These are phyloP conservation scores for Fopius arisanus DNA, from an alignment of 1,140 invertebrate species.

Conservation along the genomic window DNA sequence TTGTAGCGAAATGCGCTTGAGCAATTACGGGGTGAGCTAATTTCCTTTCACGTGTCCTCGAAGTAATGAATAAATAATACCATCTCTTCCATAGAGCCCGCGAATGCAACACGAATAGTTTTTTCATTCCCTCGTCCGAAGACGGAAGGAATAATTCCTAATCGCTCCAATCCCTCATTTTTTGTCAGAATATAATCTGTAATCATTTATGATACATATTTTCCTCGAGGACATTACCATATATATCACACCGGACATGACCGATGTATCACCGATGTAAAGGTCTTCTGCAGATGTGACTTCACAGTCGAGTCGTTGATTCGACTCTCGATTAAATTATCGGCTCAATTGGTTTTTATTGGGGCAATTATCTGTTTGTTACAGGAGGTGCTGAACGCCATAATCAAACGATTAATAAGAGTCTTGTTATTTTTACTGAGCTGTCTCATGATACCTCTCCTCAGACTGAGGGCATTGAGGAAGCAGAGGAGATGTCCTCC, in stretches of 20 bases:
- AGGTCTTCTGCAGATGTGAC: not conserved
- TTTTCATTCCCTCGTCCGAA: too few relatives aligned
- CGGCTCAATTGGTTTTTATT: not conserved
- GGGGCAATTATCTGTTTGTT: not conserved
- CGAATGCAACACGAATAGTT: too few relatives aligned
- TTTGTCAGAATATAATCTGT: too few relatives aligned
- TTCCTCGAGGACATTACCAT: too few relatives aligned
- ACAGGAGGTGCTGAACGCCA: constrained; percentile 32
- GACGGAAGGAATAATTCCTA: too few relatives aligned
- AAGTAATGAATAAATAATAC: too few relatives aligned
- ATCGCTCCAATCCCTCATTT: too few relatives aligned
- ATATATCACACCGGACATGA: too few relatives aligned
- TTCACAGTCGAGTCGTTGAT: not conserved
- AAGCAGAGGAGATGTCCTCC: constrained; percentile 66
- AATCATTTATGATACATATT: too few relatives aligned
- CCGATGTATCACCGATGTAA: not conserved
- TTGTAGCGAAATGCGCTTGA: constrained; percentile 29
- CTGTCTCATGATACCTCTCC: constrained; percentile 56
- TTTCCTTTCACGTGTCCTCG: too few relatives aligned
- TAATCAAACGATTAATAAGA: constrained; percentile 22
- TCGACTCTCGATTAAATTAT: not conserved
- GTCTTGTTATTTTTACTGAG: constrained; percentile 50
- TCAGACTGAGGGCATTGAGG: constrained; percentile 56
- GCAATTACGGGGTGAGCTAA: too few relatives aligned
- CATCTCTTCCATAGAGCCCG: too few relatives aligned